Conservation (phyloP, 2,113 vertebrate species). For the Labrus mixtus region DNA sequence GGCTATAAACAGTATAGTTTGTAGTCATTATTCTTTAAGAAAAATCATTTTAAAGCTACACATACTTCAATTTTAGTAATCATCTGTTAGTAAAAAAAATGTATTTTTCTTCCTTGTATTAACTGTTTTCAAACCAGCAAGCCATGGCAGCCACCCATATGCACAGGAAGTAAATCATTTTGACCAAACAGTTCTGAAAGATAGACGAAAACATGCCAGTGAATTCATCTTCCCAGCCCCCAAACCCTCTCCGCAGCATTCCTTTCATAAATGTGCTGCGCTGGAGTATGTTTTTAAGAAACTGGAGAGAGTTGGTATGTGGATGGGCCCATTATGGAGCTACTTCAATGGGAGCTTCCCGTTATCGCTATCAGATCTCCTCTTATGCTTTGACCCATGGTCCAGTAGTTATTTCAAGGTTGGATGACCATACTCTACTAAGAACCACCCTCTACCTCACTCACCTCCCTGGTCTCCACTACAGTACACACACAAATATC, state of each 20-base stretch:
- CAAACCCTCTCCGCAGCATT: conserved; percentile 73
- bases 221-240: conserved; percentile 52
- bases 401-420: conserved; percentile 60
- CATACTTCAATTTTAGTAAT: background rate
- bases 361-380: conserved; percentile 63
- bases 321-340: conserved; percentile 52
- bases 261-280: conserved; percentile 77
- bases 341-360: conserved; percentile 43
- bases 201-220: conserved; percentile 56
- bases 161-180: conserved; percentile 26
- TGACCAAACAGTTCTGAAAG: conserved; percentile 17
- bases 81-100: background rate
- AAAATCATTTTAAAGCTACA: background rate
- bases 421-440: conserved; percentile 37
- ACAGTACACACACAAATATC: conserved; percentile 4
- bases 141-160: conserved; percentile 1
- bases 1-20: background rate
- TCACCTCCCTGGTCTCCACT: background rate
- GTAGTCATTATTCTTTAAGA: background rate
- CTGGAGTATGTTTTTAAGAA: conserved; percentile 68
- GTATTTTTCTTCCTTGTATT: background rate
- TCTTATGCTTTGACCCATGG: conserved; percentile 55
- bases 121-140: conserved; percentile 6
- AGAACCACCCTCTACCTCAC: background rate
- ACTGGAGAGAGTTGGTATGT: conserved; percentile 73